Evolutionary conservation across 2,888 invertebrate species (phyloP), one percentile per base, ranked within the genome.

Genomic region (Oscheius sp.): DNA sequence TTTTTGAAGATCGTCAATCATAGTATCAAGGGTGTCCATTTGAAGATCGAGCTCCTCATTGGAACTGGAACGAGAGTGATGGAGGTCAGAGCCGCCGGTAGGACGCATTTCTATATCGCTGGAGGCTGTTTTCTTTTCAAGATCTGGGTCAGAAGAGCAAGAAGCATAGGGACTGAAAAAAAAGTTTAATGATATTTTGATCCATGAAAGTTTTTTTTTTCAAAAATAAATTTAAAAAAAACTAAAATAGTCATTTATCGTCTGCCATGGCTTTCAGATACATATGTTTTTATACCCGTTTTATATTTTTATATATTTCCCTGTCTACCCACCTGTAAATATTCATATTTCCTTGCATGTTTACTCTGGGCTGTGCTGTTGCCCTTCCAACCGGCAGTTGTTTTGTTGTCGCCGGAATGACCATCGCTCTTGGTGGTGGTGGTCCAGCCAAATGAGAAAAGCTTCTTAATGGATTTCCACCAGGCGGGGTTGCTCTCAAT

Each of bases 1-100:
- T 47, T 80, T 78, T 57, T 86, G 83, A 20, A 85, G 70, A 64
- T 84, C 83, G 54, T 80, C 78, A 54, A 85, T 79, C 77, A 84
- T 77, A 24, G 71, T 77, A 68, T 83, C 82, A 32, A 85, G 66
- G 38, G 78, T 75, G 28, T 75, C 73, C 61, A 81, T 68, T 41
- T 82, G 77, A 8, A 61, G 74, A 51, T 80, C 78, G 49, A 82
- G 70, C 45, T 82, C 80, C 61, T 82, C 82, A 9, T 72, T 74
- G 9, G 80, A 77, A 30, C 75, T 66, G 3, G 81, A 79, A 3
- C 73, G 74, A 71, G 77, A 71, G 56, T 74, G 59, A 12, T n/a
- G 57, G 9, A 67, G 36, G 12, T 67, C 67, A 9, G 57, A 22
- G 28, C 36, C 49, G 14, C 45, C 45, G 9, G 67, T 67, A 4